Evolutionary conservation across 92 coral and sea anemone genomes (phyloP).

Genomic region (Parazoanthus darwini): DNA sequence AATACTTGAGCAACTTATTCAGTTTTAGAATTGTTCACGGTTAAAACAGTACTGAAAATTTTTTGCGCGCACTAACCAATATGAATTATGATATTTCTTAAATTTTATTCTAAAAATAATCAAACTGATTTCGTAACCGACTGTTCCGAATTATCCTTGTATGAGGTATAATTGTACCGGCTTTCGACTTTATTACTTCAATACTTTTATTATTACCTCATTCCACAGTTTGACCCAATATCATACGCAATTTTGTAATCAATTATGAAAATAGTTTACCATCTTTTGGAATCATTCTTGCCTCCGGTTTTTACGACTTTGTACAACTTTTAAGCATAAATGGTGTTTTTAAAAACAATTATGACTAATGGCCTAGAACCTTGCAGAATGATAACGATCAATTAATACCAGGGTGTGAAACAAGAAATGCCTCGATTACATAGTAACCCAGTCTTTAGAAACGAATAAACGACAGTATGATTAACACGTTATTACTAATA

Average conservation of each 20-base stretch:
- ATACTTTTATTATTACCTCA: neutral
- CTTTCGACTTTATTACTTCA: neutral
- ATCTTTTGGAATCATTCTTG: neutral
- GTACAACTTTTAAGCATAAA: neutral
- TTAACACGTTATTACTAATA: neutral
- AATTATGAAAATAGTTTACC: neutral
- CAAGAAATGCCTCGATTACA: neutral
- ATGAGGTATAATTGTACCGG: conserved; percentile 7
- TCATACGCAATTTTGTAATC: neutral
- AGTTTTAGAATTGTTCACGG: neutral
- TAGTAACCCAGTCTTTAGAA: neutral
- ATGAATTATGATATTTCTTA: neutral
- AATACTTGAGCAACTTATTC: neutral
- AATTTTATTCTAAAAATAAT: no score
- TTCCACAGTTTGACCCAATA: neutral
- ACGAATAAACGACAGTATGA: neutral
- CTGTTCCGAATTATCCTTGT: neutral
- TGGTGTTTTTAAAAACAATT: neutral
- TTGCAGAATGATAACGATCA: neutral
- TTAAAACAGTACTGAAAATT: neutral
- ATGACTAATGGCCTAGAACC: neutral
- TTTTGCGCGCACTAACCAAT: neutral
- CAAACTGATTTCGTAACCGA: neutral
- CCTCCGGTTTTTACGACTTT: neutral
- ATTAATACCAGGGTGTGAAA: neutral